phyloP scores from a whole-genome alignment of 2,888 invertebrate genomes.

The Malachius bipustulatus region DNA sequence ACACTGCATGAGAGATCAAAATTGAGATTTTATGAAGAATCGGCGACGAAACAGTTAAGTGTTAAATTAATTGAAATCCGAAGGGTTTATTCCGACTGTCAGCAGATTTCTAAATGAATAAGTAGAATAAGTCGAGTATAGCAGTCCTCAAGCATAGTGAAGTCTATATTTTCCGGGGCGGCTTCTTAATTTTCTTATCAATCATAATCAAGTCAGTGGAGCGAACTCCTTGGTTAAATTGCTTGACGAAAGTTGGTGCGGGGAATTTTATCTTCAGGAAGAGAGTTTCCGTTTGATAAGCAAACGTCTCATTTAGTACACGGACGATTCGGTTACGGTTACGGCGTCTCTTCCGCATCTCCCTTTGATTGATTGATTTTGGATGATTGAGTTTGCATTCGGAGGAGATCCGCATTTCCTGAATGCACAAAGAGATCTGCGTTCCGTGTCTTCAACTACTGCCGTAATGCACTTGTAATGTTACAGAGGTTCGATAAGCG shows the following conservation, averaged over 20 bases:
- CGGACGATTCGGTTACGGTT: slow-evolving; percentile 26
- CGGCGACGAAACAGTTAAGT: no score
- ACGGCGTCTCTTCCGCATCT: slow-evolving; percentile 27
- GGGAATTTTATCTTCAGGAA: slow-evolving; percentile 34
- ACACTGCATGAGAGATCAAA: no score
- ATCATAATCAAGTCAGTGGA: slow-evolving; percentile 38
- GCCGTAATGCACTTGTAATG: no score
- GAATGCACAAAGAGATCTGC: no score
- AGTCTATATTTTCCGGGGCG: background rate
- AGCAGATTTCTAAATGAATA: background rate
- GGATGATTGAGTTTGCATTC: no score
- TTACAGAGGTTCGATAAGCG: no score
- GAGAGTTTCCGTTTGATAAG: slow-evolving; percentile 34
- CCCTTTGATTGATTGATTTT: slow-evolving; percentile 29
- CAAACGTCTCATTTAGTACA: slow-evolving; percentile 34
- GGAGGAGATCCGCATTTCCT: no score
- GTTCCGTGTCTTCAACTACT: no score
- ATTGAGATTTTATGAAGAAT: no score
- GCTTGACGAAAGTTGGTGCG: slow-evolving; percentile 32
- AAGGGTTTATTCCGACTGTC: no score
- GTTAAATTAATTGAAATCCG: no score
- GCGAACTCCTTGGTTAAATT: slow-evolving; percentile 35
- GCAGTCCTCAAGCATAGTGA: slow-evolving; percentile 1
- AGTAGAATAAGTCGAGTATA: background rate
- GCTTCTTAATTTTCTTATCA: slow-evolving; percentile 36